Conservation (phyloP, 2,113 vertebrate species). For the Atrichornis clamosus region DNA sequence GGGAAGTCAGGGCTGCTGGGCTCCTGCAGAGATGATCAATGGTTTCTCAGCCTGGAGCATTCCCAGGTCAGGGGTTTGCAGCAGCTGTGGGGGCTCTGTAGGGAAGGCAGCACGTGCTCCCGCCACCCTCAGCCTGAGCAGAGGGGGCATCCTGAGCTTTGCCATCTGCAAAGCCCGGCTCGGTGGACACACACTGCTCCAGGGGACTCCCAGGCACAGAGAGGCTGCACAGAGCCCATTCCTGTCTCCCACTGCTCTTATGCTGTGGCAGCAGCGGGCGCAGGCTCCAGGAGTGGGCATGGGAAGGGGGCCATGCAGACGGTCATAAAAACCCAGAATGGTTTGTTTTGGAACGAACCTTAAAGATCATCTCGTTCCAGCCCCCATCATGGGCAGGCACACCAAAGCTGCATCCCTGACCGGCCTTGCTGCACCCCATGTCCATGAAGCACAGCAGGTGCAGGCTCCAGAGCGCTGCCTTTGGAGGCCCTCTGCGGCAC, state of each 20-base stretch:
- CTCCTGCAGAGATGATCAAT: neutral
- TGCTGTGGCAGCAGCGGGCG: neutral
- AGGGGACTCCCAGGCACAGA: neutral
- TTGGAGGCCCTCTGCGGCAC: neutral
- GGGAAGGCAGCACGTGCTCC: neutral
- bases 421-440: accelerated
- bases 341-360: neutral
- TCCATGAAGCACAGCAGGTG: neutral
- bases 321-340: neutral
- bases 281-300: neutral
- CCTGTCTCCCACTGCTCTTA: neutral
- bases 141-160: neutral
- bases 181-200: accelerated
- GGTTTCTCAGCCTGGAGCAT: neutral
- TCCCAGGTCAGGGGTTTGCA: accelerated
- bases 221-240: neutral
- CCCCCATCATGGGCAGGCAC: neutral
- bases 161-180: neutral
- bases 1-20: accelerated
- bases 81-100: accelerated
- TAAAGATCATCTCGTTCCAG: neutral
- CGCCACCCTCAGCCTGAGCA: neutral
- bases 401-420: neutral
- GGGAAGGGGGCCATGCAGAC: neutral
- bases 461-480: neutral